Percentiles rank a stretch among this genome's conserved stretches.
These are phyloP conservation scores for Ptyas mucosa DNA, from an alignment of 2,113 vertebrate genomes.

Conservation along the genomic window DNA sequence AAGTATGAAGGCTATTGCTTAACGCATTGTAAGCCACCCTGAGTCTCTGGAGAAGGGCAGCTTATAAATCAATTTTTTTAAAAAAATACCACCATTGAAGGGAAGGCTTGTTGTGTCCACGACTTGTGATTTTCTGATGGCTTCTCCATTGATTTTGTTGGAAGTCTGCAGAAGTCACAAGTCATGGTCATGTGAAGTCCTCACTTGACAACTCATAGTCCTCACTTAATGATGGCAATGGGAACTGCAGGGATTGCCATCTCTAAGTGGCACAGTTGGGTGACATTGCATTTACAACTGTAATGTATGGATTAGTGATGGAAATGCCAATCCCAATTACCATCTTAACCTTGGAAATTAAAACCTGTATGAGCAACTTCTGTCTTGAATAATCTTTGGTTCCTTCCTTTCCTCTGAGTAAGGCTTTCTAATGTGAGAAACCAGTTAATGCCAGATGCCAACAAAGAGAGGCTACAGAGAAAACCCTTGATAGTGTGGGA, in stretches of 20 bases:
- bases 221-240: background rate
- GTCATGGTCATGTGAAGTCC: background rate
- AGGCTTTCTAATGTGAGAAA: background rate
- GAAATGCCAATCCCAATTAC: background rate
- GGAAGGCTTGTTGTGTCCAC: background rate
- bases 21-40: too few relatives aligned
- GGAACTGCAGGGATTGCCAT: background rate
- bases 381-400: background rate
- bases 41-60: too few relatives aligned
- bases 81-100: too few relatives aligned
- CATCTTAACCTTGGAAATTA: background rate
- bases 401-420: background rate
- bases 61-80: too few relatives aligned
- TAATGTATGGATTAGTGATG: background rate
- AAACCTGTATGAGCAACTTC: background rate
- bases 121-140: background rate
- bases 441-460: background rate
- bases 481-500: background rate
- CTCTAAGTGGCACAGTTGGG: background rate
- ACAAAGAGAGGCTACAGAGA: background rate
- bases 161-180: background rate
- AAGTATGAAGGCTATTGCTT: too few relatives aligned
- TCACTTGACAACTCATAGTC: background rate
- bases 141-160: background rate
- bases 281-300: background rate